These are phyloP conservation scores for Sebastes matsubarae DNA, from an alignment of 2,797 vertebrate species.

Conservation along the genomic window DNA sequence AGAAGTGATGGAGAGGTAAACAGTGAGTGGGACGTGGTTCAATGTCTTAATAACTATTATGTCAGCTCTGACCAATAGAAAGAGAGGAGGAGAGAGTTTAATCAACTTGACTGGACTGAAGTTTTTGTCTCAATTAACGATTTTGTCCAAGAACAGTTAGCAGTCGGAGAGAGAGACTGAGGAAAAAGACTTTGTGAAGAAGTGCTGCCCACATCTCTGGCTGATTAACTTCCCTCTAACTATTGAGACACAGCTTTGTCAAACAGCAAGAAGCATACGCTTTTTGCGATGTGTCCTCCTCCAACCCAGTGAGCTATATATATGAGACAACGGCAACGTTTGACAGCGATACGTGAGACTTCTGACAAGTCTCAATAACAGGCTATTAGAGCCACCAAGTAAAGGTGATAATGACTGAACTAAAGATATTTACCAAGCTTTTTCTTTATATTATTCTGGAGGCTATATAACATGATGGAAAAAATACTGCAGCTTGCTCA, in stretches of 20 bases:
- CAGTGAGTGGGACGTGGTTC: neutral
- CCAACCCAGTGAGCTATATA: slow-evolving; percentile 21
- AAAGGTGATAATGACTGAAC: neutral
- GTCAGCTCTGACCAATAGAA: neutral
- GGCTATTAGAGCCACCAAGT: neutral
- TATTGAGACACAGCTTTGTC: neutral
- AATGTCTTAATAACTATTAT: neutral
- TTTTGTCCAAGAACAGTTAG: neutral
- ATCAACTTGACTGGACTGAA: neutral
- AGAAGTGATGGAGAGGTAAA: neutral
- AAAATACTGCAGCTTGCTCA: no score
- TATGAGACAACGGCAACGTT: neutral
- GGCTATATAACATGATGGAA: no score
- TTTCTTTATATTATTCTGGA: no score
- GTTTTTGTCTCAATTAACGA: slow-evolving; percentile 25
- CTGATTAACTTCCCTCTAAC: neutral
- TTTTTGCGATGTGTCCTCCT: slow-evolving; percentile 21
- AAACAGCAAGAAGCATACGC: neutral
- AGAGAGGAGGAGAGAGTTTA: neutral
- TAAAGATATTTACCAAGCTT: neutral
- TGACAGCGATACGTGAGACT: slow-evolving; percentile 29
- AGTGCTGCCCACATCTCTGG: neutral
- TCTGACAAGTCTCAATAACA: slow-evolving; percentile 5
- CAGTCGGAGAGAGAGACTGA: neutral
- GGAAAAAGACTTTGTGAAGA: neutral